These are phyloP conservation scores for Pachyuromys duprasi DNA, from an alignment of 2,797 vertebrate genomes.

Conservation along the genomic window DNA sequence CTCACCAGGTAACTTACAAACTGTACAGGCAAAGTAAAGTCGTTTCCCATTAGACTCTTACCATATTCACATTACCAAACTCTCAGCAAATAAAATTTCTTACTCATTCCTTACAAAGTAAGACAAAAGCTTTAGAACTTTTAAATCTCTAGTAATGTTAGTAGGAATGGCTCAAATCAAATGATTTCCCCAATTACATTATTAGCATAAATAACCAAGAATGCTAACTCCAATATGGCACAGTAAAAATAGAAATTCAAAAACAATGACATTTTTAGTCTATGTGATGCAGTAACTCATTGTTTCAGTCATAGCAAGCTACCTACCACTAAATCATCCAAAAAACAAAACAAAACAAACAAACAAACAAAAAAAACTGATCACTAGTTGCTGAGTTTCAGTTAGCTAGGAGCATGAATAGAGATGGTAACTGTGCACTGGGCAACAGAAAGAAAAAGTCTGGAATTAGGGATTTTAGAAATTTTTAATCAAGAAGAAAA, in stretches of 20 bases:
- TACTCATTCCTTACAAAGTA: background rate
- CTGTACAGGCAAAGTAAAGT: background rate
- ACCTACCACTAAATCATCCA: background rate
- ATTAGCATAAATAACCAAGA: background rate
- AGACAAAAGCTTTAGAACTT: background rate
- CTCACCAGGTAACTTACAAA: background rate
- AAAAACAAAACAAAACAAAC: too few species aligned
- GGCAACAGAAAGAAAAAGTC: background rate
- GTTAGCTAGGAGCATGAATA: background rate
- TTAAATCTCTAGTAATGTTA: background rate
- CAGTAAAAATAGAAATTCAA: background rate
- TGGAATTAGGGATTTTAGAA: background rate
- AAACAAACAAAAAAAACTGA: too few species aligned
- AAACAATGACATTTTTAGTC: background rate
- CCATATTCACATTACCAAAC: background rate
- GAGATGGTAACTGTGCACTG: background rate
- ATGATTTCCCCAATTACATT: background rate
- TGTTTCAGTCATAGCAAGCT: background rate
- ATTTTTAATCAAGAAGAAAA: background rate
- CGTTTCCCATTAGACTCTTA: background rate
- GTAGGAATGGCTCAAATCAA: background rate
- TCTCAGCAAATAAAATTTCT: background rate
- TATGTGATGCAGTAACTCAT: background rate
- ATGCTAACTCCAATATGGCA: background rate
- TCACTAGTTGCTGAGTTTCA: background rate